Evolutionary conservation across 53 echinoderm and acorn worm species (phyloP).

Genomic region (Antedon mediterranea): DNA sequence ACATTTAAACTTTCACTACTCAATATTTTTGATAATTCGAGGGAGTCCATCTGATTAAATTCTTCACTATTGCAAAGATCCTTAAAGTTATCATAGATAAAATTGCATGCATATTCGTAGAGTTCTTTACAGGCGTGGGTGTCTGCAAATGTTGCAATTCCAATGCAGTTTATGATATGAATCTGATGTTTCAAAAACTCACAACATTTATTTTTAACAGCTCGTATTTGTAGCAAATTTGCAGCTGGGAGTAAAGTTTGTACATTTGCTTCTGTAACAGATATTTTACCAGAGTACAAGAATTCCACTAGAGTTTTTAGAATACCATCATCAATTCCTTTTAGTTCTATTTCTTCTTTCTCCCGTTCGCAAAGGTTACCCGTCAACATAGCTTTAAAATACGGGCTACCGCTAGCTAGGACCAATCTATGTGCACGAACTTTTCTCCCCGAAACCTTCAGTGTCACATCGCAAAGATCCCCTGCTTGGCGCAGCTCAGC

Average conservation of each 20-base stretch:
- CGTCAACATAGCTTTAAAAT: conserved; percentile 89
- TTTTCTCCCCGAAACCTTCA: conserved; percentile 41
- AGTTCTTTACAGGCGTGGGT: conserved; percentile 69
- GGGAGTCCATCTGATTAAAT: conserved; percentile 47
- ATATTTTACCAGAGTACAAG: conserved; percentile 78
- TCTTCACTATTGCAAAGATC: conserved; percentile 63
- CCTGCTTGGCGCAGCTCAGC: conserved; percentile 41
- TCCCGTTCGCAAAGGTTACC: conserved; percentile 73
- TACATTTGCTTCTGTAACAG: conserved; percentile 63
- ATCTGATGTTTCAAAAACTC: conserved; percentile 72
- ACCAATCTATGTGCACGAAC: conserved; percentile 73
- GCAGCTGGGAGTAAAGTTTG: conserved; percentile 74
- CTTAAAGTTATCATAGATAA: conserved; percentile 54
- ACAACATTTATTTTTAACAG: conserved; percentile 84
- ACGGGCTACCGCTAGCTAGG: conserved; percentile 69
- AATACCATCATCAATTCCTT: conserved; percentile 71
- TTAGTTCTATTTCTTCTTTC: conserved; percentile 85
- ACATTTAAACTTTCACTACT: conserved; percentile 51
- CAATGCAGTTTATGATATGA: conserved; percentile 79
- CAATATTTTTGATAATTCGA: conserved; percentile 45
- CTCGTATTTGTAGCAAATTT: conserved; percentile 71
- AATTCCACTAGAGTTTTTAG: conserved; percentile 60
- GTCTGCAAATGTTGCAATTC: conserved; percentile 77
- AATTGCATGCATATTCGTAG: conserved; percentile 31
- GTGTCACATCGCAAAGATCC: conserved; percentile 57